These are phyloP conservation scores for Menidia menidia DNA, from an alignment of 2,797 vertebrate genomes.

Conservation along the genomic window DNA sequence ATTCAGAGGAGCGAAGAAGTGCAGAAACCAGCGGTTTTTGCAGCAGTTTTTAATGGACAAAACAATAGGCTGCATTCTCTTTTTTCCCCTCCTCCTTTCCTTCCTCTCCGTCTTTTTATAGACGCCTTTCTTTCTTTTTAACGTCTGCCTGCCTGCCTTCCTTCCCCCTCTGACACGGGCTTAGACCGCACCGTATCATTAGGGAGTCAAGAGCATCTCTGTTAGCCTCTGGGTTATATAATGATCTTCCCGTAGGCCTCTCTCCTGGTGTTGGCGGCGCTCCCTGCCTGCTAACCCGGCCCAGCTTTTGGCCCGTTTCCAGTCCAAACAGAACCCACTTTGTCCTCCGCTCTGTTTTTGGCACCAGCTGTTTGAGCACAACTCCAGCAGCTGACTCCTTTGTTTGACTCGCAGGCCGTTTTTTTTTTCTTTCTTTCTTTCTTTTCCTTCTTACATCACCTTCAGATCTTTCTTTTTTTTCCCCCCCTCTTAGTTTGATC, in stretches of 20 bases:
- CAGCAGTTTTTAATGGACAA: conserved; percentile 56
- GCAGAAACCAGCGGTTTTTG: conserved; percentile 32
- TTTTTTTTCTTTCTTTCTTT: conserved; percentile 38
- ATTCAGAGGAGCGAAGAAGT: conserved; percentile 30
- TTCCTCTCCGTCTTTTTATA: conserved; percentile 71
- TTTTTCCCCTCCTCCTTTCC: conserved; percentile 29
- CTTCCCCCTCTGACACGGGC: conserved; percentile 62
- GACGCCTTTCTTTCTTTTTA: conserved; percentile 62
- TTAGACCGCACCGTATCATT: conserved; percentile 77
- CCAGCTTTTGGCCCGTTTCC: conserved; percentile 75
- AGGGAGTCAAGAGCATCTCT: conserved; percentile 76
- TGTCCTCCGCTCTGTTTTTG: conserved; percentile 83
- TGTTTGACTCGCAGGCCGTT: conserved; percentile 75
- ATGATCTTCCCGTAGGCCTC: conserved; percentile 79
- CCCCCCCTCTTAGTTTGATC: conserved; percentile 49
- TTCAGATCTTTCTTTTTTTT: conserved; percentile 29
- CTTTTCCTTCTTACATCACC: conserved; percentile 66
- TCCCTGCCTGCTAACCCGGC: conserved; percentile 72
- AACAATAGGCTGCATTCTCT: conserved; percentile 66
- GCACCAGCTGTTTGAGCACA: conserved; percentile 83
- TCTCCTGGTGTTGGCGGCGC: conserved; percentile 70
- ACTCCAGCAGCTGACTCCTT: conserved; percentile 86
- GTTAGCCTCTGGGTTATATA: conserved; percentile 81
- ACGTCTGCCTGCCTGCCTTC: conserved; percentile 54
- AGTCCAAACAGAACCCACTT: conserved; percentile 85